Base-by-base conservation (phyloP, 2,888 invertebrate species). In the Nomada ferruginata region DNA sequence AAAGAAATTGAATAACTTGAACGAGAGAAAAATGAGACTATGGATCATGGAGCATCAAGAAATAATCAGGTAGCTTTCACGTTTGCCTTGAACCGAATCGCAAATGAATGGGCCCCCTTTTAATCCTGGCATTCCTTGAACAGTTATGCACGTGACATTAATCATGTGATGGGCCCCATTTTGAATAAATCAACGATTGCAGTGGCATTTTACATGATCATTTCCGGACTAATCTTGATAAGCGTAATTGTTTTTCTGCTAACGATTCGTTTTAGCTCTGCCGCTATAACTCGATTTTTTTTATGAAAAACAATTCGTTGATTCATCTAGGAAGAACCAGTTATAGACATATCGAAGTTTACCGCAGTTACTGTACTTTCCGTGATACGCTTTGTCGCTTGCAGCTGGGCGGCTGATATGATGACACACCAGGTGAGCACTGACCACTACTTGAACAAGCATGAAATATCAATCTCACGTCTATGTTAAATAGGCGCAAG, bases 111-210 rank as follows among this genome's bases (percentile, higher is more conserved):
- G 18, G 13, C 1, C 15, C 47, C 15, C 44, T 36, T 61, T 20
- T 44, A 13, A 3, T 15, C 9, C 53, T 2, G 11, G 20, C 44
- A 1, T 68, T 23, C 18, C 7, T 42, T n/a, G 9, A 36, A 47
- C 20, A 87, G 88, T 26, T 85, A 83, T 18, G 84, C 78, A 9
- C 61, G 23, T 0, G 79, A 83, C 23, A 76, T 72, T 2, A 76
- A 87, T 42, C n/a, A 11, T 10, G 69, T 69, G 1, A 18, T 85
- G 1, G 69, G 78, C 23, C 78, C 77, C 1, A 15, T 88, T 4
- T 61, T 85, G 1, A 26, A 87, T 2, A 86, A 87, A 73, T 82
- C 76, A 7, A 79, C 81, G 9, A n/a, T 61, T 2, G 79, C 79
- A 1, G 74, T 81, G 44, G 72, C 66, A 1, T 26, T 84, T 2